phyloP scores from a whole-genome alignment of 1,140 invertebrate species.

The Micrasema minimum region DNA sequence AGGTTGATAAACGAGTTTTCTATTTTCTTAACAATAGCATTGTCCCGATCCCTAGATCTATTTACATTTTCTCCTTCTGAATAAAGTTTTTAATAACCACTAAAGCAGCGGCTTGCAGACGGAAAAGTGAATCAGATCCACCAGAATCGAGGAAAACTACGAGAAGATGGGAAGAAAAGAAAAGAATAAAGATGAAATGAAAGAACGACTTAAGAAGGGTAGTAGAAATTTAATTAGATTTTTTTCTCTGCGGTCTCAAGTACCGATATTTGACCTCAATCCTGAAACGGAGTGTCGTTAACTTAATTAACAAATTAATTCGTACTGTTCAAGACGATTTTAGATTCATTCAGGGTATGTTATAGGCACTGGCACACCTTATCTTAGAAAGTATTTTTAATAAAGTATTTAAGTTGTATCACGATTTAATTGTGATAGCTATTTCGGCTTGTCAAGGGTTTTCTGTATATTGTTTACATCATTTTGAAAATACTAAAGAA shows the following conservation, averaged over 20 bases:
- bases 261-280: constrained; percentile 6
- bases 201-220: neutral
- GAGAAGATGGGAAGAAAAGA: no score
- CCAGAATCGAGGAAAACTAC: no score
- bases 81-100: constrained; percentile 9
- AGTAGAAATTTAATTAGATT: constrained; percentile 28
- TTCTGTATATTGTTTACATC: no score
- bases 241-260: constrained; percentile 13
- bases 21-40: neutral
- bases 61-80: neutral
- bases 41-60: neutral
- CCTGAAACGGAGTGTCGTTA: neutral
- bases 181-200: neutral
- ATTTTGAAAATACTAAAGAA: no score
- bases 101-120: neutral
- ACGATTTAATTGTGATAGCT: no score
- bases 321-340: neutral
- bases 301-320: constrained; percentile 6
- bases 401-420: no score
- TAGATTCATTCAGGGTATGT: no score
- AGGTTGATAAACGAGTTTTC: no score
- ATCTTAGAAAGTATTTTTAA: no score
- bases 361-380: no score
- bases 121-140: constrained; percentile 5
- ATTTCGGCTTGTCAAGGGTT: no score